Conservation (phyloP, 2,888 invertebrate genomes). For the Eugnorisma glareosa region DNA sequence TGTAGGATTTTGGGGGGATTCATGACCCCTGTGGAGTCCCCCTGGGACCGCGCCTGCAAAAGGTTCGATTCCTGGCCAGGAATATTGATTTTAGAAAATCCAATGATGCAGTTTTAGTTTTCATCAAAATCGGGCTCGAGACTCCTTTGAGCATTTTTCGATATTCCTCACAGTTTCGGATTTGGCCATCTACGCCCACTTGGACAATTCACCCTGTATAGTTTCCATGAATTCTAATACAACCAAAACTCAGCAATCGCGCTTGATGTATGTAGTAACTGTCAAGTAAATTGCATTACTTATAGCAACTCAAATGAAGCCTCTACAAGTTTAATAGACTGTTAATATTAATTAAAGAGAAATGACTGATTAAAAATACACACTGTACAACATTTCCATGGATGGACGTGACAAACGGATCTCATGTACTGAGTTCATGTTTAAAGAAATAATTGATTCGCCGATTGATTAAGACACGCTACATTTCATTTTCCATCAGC, state of each 20-base stretch:
- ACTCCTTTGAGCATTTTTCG: no score
- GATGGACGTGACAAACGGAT: constrained; percentile 1
- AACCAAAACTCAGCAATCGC: background rate
- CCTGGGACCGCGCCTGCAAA: no score
- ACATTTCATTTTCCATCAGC: constrained; percentile 45
- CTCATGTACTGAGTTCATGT: constrained; percentile 2
- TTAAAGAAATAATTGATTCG: constrained; percentile 9
- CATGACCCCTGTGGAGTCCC: no score
- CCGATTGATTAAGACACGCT: constrained; percentile 45
- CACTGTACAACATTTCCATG: background rate
- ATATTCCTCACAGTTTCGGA: no score
- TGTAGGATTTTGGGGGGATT: no score
- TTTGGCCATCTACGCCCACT: no score
- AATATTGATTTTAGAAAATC: no score
- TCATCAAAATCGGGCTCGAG: no score
- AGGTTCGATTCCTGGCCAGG: no score
- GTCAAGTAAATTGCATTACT: background rate
- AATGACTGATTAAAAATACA: constrained; percentile 1
- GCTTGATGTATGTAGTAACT: constrained; percentile 4
- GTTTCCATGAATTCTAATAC: constrained; percentile 1
- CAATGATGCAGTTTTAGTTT: no score
- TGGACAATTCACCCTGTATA: no score
- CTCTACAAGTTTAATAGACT: constrained; percentile 7
- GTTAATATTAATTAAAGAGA: constrained; percentile 6
- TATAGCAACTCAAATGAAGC: constrained; percentile 16